Evolutionary conservation across 2,888 invertebrate species (phyloP).

Genomic region (Napeogenes inachia): DNA sequence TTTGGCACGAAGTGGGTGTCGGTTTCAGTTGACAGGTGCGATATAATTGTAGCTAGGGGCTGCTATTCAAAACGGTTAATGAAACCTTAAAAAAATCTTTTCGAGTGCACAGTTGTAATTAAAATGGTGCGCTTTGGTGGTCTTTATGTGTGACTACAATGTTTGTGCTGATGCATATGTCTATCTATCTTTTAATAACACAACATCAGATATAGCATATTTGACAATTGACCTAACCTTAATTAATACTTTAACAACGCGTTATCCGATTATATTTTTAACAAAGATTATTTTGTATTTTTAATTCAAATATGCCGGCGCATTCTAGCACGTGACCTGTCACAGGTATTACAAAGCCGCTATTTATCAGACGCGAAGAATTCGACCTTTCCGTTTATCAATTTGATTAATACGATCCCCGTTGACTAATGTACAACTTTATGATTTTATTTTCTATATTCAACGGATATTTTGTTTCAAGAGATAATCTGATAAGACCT

Average conservation of each 20-base stretch:
- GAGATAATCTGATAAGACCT: slow-evolving; percentile 7
- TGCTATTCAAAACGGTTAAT: slow-evolving; percentile 35
- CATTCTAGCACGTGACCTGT: slow-evolving; percentile 33
- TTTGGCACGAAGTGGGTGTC: slow-evolving; percentile 39
- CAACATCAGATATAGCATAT: too few species aligned
- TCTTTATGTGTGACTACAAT: slow-evolving; percentile 5
- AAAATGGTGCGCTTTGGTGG: slow-evolving; percentile 9
- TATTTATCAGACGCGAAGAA: slow-evolving; percentile 35
- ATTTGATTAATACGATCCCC: slow-evolving; percentile 38
- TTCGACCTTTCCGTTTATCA: slow-evolving; percentile 41
- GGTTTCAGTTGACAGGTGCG: slow-evolving; percentile 48
- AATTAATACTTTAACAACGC: too few species aligned
- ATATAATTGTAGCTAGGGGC: slow-evolving; percentile 46
- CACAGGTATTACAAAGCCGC: slow-evolving; percentile 35
- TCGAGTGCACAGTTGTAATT: slow-evolving; percentile 15
- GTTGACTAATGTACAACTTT: slow-evolving; percentile 34
- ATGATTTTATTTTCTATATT: slow-evolving; percentile 24
- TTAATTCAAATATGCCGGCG: too few species aligned
- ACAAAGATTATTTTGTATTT: too few species aligned
- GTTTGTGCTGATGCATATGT: not conserved
- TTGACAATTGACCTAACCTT: too few species aligned
- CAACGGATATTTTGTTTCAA: slow-evolving; percentile 21
- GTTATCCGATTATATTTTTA: too few species aligned
- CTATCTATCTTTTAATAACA: too few species aligned
- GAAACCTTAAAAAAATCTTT: slow-evolving; percentile 24